phyloP scores from a whole-genome alignment of 2,113 vertebrate genomes.

The Prinia subflava region DNA sequence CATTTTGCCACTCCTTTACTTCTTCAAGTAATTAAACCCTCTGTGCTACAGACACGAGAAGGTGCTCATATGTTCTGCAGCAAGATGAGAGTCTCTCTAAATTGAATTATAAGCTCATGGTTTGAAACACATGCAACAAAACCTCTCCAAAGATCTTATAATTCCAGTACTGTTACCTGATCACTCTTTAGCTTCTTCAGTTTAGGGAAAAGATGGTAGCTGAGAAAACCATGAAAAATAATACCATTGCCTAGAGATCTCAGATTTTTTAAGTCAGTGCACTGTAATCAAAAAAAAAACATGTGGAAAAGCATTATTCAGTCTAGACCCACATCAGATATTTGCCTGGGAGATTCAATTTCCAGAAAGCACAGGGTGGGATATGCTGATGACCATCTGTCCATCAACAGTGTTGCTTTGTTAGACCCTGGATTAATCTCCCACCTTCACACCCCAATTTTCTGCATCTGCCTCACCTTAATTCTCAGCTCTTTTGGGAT shows the following conservation, averaged over 20 bases:
- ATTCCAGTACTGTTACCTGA: not conserved
- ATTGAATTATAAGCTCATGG: not conserved
- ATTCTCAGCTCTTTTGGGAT: not conserved
- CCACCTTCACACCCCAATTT: not conserved
- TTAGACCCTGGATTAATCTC: not conserved
- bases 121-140: not conserved
- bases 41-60: not conserved
- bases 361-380: not conserved
- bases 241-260: not conserved
- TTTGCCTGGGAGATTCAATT: not conserved
- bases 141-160: not conserved
- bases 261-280: not conserved
- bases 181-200: not conserved
- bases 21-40: conserved; percentile 28
- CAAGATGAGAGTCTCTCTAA: not conserved
- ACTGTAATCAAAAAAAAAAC: not conserved
- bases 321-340: not conserved
- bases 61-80: not conserved
- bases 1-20: conserved; percentile 20
- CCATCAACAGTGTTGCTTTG: not conserved
- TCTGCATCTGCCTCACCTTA: not conserved
- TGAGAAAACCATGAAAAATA: conserved; percentile 5
- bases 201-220: not conserved
- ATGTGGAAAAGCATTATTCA: not conserved
- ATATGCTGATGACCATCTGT: not conserved